Evolutionary conservation across 2,113 vertebrate species (phyloP).

Genomic region (Salvelinus fontinalis): DNA sequence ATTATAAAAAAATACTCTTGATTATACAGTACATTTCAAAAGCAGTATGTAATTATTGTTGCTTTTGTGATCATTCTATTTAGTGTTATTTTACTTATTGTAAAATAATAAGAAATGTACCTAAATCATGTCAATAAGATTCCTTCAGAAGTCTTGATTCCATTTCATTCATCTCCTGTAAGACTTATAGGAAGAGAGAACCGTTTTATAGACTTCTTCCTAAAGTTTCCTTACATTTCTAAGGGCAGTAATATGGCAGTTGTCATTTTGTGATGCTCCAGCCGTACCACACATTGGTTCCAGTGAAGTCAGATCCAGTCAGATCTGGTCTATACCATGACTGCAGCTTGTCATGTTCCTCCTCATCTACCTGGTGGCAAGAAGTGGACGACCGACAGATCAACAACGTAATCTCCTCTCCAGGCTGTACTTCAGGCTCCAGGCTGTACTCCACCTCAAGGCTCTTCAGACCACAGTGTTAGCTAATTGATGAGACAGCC

Average conservation of each 20-base stretch:
- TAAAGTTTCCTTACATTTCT: slow-evolving; percentile 69
- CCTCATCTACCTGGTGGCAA: slow-evolving; percentile 69
- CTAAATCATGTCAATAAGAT: neutral
- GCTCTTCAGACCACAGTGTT: slow-evolving; percentile 62
- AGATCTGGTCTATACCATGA: slow-evolving; percentile 63
- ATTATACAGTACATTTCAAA: neutral
- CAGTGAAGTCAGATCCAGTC: slow-evolving; percentile 43
- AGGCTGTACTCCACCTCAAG: slow-evolving; percentile 57
- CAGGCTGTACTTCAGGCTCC: slow-evolving; percentile 46
- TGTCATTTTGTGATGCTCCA: slow-evolving; percentile 53
- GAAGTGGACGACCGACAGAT: slow-evolving; percentile 39
- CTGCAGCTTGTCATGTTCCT: slow-evolving; percentile 59
- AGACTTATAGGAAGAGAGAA: slow-evolving; percentile 27
- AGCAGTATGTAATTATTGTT: neutral
- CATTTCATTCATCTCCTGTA: slow-evolving; percentile 27
- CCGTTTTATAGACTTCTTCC: slow-evolving; percentile 46
- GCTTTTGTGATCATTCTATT: neutral
- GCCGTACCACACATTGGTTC: slow-evolving; percentile 41
- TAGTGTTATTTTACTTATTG: neutral
- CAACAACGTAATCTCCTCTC: slow-evolving; percentile 73
- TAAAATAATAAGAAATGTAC: neutral
- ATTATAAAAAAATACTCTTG: neutral
- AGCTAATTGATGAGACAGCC: slow-evolving; percentile 78
- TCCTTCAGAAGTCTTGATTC: slow-evolving; percentile 3
- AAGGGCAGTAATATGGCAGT: slow-evolving; percentile 67